A percentile compares a stretch with the other conserved stretches of the same genome.
Conservation (phyloP, 2,113 vertebrate species). For the Neopipo cinnamomea region DNA sequence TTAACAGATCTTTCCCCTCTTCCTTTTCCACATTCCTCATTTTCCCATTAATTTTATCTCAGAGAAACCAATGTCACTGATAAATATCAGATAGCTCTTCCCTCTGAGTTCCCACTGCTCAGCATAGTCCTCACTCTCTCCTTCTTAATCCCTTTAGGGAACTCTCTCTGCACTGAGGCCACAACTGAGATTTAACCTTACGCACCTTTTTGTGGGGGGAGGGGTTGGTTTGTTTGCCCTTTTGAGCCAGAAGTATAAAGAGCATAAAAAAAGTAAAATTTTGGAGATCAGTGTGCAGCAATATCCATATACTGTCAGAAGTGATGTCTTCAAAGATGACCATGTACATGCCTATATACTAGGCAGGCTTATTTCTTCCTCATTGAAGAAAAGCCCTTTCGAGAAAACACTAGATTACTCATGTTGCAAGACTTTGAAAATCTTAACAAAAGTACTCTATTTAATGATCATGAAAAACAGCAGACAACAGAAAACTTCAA, state of each 20-base stretch:
- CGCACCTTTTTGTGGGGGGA: too few relatives aligned
- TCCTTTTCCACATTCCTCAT: background rate
- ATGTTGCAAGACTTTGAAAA: background rate
- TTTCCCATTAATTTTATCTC: background rate
- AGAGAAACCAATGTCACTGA: background rate
- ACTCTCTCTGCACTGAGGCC: background rate
- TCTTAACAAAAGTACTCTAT: background rate
- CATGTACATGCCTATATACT: rapidly evolving
- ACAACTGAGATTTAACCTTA: background rate
- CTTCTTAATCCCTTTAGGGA: background rate
- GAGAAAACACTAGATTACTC: background rate
- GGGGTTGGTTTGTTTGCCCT: background rate
- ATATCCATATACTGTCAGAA: background rate
- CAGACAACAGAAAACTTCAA: background rate
- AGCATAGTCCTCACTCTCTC: background rate
- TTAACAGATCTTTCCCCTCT: background rate
- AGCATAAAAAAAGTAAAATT: background rate
- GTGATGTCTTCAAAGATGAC: background rate
- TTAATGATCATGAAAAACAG: background rate
- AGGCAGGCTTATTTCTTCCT: background rate
- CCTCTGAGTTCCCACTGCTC: background rate
- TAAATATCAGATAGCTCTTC: background rate
- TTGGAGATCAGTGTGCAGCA: background rate
- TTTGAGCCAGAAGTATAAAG: background rate
- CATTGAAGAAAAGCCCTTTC: background rate